Conservation (phyloP, 2,888 invertebrate species). For the Drosophila subquinaria region DNA sequence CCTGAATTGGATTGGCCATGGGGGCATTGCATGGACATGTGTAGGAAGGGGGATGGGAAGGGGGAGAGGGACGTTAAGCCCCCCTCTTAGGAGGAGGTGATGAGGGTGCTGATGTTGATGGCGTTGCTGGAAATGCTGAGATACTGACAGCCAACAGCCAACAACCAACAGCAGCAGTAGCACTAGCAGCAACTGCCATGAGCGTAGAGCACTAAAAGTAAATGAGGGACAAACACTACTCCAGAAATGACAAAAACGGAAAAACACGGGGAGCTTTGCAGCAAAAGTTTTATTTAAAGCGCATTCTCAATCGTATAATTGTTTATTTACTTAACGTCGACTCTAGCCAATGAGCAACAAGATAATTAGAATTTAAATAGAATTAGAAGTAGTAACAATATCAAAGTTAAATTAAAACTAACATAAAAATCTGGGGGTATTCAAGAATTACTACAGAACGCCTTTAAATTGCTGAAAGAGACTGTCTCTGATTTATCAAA, state of each 20-base stretch:
- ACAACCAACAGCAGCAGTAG: conserved; percentile 9
- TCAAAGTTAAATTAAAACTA: too few species aligned
- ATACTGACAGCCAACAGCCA: conserved; percentile 54
- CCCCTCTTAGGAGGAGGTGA: conserved; percentile 36
- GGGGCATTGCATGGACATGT: conserved; percentile 15
- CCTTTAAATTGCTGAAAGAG: not conserved
- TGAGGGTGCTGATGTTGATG: conserved; percentile 72
- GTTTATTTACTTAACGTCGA: too few species aligned
- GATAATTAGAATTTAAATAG: too few species aligned
- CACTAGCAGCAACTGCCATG: not conserved
- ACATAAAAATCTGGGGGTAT: too few species aligned
- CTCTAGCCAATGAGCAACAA: too few species aligned
- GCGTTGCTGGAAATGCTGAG: conserved; percentile 57
- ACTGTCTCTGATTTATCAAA: not conserved
- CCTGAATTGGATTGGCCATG: conserved; percentile 42
- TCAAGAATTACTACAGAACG: too few species aligned
- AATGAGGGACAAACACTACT: not conserved
- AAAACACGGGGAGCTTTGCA: not conserved
- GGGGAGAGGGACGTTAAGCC: not conserved
- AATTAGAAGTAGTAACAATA: too few species aligned
- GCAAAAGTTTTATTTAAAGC: not conserved
- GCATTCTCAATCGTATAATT: not conserved
- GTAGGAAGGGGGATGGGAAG: not conserved
- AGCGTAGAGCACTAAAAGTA: conserved; percentile 10
- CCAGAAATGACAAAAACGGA: not conserved